phyloP scores from a whole-genome alignment of 1,140 invertebrate genomes.

The Aphelinus certus region DNA sequence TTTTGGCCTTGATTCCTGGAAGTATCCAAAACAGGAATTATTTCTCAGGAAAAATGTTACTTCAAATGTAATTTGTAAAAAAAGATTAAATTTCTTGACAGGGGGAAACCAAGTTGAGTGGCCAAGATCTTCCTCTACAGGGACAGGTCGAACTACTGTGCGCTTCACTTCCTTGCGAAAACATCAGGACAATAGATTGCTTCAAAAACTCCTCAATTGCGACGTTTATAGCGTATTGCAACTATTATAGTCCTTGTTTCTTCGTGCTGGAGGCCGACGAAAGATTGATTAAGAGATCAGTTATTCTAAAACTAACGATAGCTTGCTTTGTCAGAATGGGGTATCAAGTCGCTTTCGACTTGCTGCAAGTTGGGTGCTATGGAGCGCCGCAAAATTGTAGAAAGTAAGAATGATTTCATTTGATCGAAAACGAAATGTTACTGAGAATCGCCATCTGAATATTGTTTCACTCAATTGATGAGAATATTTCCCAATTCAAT shows the following conservation, averaged over 20 bases:
- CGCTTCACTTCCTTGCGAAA: slow-evolving; percentile 89
- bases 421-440: too few species aligned
- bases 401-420: slow-evolving; percentile 59
- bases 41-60: slow-evolving; percentile 35
- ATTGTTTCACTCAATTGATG: too few species aligned
- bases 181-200: slow-evolving; percentile 88
- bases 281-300: slow-evolving; percentile 83
- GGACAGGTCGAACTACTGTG: slow-evolving; percentile 87
- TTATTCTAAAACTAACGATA: slow-evolving; percentile 86
- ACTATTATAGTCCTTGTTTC: slow-evolving; percentile 85
- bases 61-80: neutral
- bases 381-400: slow-evolving; percentile 85
- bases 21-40: too few species aligned
- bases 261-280: slow-evolving; percentile 89
- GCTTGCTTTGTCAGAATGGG: slow-evolving; percentile 83
- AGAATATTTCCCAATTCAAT: neutral
- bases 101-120: slow-evolving; percentile 63
- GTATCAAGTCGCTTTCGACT: slow-evolving; percentile 87
- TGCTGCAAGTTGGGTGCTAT: slow-evolving; percentile 87
- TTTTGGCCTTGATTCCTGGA: too few species aligned
- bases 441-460: too few species aligned
- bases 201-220: slow-evolving; percentile 89
- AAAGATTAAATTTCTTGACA: slow-evolving; percentile 45
- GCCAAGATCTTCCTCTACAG: slow-evolving; percentile 76
- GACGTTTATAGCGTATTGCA: slow-evolving; percentile 84